phyloP scores from a whole-genome alignment of 2,888 invertebrate species.

The Sericinus montela region DNA sequence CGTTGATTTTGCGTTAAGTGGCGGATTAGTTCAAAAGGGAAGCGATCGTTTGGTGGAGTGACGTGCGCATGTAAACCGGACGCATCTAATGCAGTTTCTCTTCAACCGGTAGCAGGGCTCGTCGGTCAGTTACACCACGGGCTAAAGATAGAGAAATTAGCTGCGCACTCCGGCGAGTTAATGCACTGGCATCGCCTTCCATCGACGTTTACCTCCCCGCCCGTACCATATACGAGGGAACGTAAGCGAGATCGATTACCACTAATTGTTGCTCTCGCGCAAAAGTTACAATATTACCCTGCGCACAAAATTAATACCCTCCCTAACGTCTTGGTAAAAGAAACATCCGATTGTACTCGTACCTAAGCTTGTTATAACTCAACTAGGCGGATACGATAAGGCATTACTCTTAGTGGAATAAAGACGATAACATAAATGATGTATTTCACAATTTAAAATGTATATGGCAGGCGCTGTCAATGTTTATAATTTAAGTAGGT shows the following conservation, averaged over 20 bases:
- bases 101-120: constrained; percentile 54
- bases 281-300: constrained; percentile 46
- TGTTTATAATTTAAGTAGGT: no score
- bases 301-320: constrained; percentile 14
- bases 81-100: constrained; percentile 75
- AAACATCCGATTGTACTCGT: not conserved
- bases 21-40: constrained; percentile 31
- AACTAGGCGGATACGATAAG: not conserved
- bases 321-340: not conserved
- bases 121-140: constrained; percentile 66
- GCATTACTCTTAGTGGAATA: not conserved
- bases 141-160: constrained; percentile 79
- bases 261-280: constrained; percentile 65
- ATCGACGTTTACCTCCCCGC: constrained; percentile 34
- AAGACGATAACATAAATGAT: not conserved
- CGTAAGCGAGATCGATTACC: constrained; percentile 73
- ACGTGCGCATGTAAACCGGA: constrained; percentile 64
- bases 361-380: not conserved
- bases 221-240: constrained; percentile 63
- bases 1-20: constrained; percentile 9
- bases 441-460: no score
- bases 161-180: constrained; percentile 53
- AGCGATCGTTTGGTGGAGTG: constrained; percentile 35
- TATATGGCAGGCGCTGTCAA: no score
- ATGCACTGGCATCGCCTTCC: constrained; percentile 32